phyloP scores from a whole-genome alignment of 1,140 invertebrate species.

The Teleopsis dalmanni region DNA sequence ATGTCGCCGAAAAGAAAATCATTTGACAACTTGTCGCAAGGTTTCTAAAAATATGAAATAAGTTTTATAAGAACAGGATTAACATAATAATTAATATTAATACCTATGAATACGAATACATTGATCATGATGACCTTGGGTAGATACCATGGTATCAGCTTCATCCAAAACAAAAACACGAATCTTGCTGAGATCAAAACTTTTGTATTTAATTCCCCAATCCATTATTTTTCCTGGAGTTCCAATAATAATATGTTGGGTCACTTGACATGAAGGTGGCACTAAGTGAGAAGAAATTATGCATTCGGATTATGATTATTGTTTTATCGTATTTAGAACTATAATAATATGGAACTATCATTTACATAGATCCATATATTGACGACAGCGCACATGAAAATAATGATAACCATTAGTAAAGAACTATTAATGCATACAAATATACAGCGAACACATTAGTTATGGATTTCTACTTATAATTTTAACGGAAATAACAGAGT shows the following conservation, averaged over 20 bases:
- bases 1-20: slow-evolving; percentile 98
- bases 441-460: too few species aligned
- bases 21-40: slow-evolving; percentile 75
- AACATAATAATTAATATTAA: not conserved
- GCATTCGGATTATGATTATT: too few species aligned
- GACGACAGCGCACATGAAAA: too few species aligned
- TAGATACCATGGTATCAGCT: slow-evolving; percentile 98
- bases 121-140: slow-evolving; percentile 96
- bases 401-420: too few species aligned
- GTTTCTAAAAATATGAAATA: slow-evolving; percentile 46
- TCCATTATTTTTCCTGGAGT: slow-evolving; percentile 90
- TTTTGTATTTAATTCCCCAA: slow-evolving; percentile 78
- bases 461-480: too few species aligned
- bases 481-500: too few species aligned
- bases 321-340: too few species aligned
- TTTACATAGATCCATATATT: too few species aligned
- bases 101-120: slow-evolving; percentile 86
- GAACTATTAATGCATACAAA: too few species aligned
- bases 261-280: slow-evolving; percentile 59
- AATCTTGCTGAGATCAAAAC: slow-evolving; percentile 84
- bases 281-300: too few species aligned
- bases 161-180: slow-evolving; percentile 95
- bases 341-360: too few species aligned
- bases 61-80: slow-evolving; percentile 3
- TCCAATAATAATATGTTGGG: slow-evolving; percentile 92